Evolutionary conservation across 2,888 invertebrate genomes (phyloP), one percentile per base, ranked within the genome.

Genomic region (Netelia melanura): DNA sequence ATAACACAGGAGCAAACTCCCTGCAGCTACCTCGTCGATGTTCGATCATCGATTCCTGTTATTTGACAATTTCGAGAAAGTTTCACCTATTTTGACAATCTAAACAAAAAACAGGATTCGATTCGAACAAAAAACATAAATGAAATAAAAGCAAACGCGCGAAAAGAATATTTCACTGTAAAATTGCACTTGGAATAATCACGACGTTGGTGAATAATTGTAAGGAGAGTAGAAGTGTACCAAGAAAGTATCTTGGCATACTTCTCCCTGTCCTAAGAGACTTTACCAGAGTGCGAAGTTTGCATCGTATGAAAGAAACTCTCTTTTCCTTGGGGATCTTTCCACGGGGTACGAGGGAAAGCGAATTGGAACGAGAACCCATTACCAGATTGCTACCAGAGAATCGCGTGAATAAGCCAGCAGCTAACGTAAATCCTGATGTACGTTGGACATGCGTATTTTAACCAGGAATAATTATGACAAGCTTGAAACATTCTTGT

Each of bases 381-480:
- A 84, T 84, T 84, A 84, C 77, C 58, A 84, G 84, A 84, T 84
- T 84, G 84, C 81, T 74, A 64, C 64, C 48, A 14, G 61, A 81
- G 77, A 64, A 81, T 76, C 81, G 62, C 68, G 81, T 81, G 81
- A 81, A 84, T 78, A 78, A 84, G 58, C 64, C 21, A 48, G 48
- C 72, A 52, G 68, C 61, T 61, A 21, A 23, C 43, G 23, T 70
- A 81, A 81, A 76, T 76, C 23, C 64, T 44, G n/a, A n/a, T 21
- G 52, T 48, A 44, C 58, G n/a, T 44, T 65, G 43, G 56, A 8
- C 21, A n/a, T n/a, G 77, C 71, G 75, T n/a, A 62, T 74, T 74
- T 81, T 25, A 77, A 74, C 62, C 23, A 74, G 64, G 62, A 62
- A 8, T 64, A 56, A 61, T 72, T 58, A 72, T 77, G 77, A 81